Conservation (phyloP, 1,140 invertebrate species). For the Drosophila lini region DNA sequence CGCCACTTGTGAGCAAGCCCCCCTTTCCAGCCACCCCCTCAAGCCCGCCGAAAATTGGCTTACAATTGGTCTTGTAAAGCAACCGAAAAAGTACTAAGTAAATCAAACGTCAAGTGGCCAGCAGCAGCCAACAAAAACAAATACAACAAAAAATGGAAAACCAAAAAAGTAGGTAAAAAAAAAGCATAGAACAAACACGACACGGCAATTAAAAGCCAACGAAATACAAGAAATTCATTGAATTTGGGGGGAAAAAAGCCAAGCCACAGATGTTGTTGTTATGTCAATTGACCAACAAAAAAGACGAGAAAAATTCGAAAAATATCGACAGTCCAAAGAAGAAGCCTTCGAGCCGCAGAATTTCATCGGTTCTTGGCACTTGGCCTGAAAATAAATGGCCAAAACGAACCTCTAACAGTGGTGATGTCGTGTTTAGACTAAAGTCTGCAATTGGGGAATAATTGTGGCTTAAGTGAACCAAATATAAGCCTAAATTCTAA, state of each 20-base stretch:
- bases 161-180: slow-evolving; percentile 8
- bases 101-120: slow-evolving; percentile 66
- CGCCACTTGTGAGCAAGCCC: slow-evolving; percentile 32
- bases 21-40: background rate
- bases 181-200: slow-evolving; percentile 67
- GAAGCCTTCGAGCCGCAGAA: slow-evolving; percentile 37
- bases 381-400: slow-evolving; percentile 37
- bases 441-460: background rate
- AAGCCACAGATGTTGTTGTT: slow-evolving; percentile 43
- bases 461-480: background rate
- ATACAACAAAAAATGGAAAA: slow-evolving; percentile 23
- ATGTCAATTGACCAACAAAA: slow-evolving; percentile 50
- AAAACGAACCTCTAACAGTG: slow-evolving; percentile 1
- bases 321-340: slow-evolving; percentile 36
- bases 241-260: slow-evolving; percentile 18
- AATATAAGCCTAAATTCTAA: too few relatives aligned
- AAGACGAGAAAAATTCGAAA: slow-evolving; percentile 21
- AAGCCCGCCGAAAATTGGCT: slow-evolving; percentile 70
- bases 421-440: slow-evolving; percentile 12
- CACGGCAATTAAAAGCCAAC: slow-evolving; percentile 76
- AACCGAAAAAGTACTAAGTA: slow-evolving; percentile 48
- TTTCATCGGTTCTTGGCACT: slow-evolving; percentile 45
- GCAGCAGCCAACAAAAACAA: slow-evolving; percentile 35
- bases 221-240: slow-evolving; percentile 44
- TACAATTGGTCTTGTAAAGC: slow-evolving; percentile 72